Percentiles rank a stretch among this genome's conserved stretches.
phyloP scores from a whole-genome alignment of 2,888 invertebrate species.

The Automeris io region DNA sequence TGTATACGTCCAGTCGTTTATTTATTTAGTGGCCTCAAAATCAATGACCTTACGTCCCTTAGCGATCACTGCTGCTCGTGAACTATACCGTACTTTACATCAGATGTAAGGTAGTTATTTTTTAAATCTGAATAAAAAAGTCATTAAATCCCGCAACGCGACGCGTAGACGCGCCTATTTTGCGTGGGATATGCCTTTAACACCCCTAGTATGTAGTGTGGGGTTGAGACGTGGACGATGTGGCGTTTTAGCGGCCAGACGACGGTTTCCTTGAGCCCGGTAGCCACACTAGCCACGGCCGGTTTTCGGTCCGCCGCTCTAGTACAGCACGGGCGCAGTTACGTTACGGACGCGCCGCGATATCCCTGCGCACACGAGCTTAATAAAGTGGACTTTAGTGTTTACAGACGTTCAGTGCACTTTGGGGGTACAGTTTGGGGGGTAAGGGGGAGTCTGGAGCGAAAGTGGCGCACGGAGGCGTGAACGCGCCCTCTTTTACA shows the following conservation, averaged over 20 bases:
- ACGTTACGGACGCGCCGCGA: slow-evolving; percentile 55
- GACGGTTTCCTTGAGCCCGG: slow-evolving; percentile 42
- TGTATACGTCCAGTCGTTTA: too few relatives aligned
- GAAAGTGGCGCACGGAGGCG: slow-evolving; percentile 42
- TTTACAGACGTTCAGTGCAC: slow-evolving; percentile 32
- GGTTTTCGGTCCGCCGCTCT: slow-evolving; percentile 38
- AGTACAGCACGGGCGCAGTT: slow-evolving; percentile 61
- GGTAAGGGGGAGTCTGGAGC: slow-evolving; percentile 49
- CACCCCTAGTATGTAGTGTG: slow-evolving; percentile 7
- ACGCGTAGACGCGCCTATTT: too few relatives aligned
- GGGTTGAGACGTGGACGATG: slow-evolving; percentile 12
- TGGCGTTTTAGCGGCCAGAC: slow-evolving; percentile 28
- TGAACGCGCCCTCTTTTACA: slow-evolving; percentile 45
- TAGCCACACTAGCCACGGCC: slow-evolving; percentile 40
- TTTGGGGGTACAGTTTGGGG: slow-evolving; percentile 35
- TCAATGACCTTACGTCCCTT: too few relatives aligned
- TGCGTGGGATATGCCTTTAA: too few relatives aligned
- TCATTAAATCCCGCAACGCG: too few relatives aligned
- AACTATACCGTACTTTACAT: too few relatives aligned
- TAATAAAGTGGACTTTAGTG: slow-evolving; percentile 39
- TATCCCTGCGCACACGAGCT: slow-evolving; percentile 40
- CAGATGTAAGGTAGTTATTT: too few relatives aligned
- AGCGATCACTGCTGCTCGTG: too few relatives aligned
- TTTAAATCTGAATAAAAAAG: too few relatives aligned
- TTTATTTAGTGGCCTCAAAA: too few relatives aligned